Percentiles rank a stretch among this genome's conserved stretches.
Conservation (phyloP, 2,888 invertebrate species). For the Cancer borealis region DNA sequence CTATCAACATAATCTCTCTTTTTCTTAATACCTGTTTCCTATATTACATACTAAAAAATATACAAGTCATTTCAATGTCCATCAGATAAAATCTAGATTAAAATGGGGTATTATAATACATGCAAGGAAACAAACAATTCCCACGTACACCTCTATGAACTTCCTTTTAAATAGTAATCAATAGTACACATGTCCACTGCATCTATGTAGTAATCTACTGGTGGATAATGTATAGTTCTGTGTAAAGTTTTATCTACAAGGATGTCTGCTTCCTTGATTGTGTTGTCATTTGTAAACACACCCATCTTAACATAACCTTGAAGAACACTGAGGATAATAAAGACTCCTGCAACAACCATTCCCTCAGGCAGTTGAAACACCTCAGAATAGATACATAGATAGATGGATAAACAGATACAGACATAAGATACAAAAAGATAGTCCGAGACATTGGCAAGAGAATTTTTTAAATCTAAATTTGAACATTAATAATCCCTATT, state of each 20-base stretch:
- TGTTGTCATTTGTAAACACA: background rate
- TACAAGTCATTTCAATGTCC: no score
- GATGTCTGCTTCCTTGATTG: background rate
- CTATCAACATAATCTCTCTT: no score
- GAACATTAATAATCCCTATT: background rate
- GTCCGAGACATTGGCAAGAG: background rate
- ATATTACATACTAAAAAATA: no score
- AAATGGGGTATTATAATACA: no score
- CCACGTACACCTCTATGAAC: background rate
- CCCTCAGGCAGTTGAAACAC: background rate
- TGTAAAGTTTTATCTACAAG: background rate
- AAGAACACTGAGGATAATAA: background rate
- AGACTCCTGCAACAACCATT: background rate
- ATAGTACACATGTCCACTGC: background rate
- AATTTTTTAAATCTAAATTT: background rate
- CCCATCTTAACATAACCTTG: background rate
- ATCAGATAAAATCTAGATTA: no score
- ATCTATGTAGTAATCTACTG: background rate
- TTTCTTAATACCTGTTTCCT: no score
- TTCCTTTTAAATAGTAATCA: background rate
- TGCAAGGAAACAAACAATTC: no score
- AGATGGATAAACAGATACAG: background rate
- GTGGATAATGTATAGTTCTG: background rate
- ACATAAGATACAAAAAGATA: background rate
- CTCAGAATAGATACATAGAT: background rate